Base-by-base conservation (phyloP, 2,113 vertebrate genomes). In the Actenoides hombroni region DNA sequence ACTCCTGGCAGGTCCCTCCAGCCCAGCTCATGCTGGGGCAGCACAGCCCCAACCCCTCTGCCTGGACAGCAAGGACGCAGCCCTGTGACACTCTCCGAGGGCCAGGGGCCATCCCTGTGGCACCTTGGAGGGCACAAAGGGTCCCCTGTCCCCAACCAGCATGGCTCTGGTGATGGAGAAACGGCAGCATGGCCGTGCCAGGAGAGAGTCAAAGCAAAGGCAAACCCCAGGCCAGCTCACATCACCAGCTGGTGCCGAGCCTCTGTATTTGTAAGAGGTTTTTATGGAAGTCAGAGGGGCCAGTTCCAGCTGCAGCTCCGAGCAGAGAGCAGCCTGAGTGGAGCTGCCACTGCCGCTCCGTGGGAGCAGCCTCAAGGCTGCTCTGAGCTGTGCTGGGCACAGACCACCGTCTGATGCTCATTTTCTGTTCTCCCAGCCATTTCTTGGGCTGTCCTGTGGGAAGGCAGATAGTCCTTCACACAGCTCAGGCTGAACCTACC, bases 11-110 rank as follows among this genome's bases (percentile, higher is more conserved):
- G 42, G 11, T 39, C n/a, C 11, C n/a, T 73, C 23, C 16, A 73
- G 61, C 61, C 54, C 3, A 1, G 46, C 19, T 74, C 9, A 1
- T 5, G 1, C 8, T 7, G 26, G 44, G 67, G 17, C 46, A 74
- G 53, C 0, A 1, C 15, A 16, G 31, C 23, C 53, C 51, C 2
- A 3, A 70, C 14, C 29, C 25, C 1, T 16, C 69, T 33, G 14
- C 28, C 54, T 11, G 9, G 37, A 13, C 0, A 3, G 24, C 2
- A 14, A 67, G 73, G 80, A 26, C 4, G 29, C 35, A 39, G 42
- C n/a, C 21, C 57, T 25, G 51, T 4, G 1, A 4, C 13, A 24
- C 0, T 7, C 14, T 67, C 44, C 5, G 16, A 68, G 1, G 6
- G 69, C n/a, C 18, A 5, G 3, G 17, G 35, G 19, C 31, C 67